Base-by-base conservation (phyloP, 2,888 invertebrate species). In the Ecliptopera silaceata region DNA sequence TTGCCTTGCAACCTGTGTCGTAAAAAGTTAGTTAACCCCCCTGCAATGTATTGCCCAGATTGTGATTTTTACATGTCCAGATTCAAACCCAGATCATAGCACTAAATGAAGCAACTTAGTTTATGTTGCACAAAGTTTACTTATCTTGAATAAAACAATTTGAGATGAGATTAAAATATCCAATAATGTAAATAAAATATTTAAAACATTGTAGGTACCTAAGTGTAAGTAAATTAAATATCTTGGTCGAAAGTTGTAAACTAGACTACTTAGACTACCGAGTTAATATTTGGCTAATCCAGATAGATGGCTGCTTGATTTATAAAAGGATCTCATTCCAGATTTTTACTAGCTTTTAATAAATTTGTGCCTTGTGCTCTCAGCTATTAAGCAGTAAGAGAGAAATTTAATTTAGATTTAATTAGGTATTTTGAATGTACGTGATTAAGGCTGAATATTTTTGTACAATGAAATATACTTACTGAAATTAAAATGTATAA, bases 61-160 rank as follows among this genome's bases (percentile, higher is more conserved):
- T 98, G 98, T 86, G 97, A 97, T 79, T 97, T 96, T 88, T 98
- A 98, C 78, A 95, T 98, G 95, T 96, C 96, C 62, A 92, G 95
- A 74, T 96, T 96, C 82, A 94, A 95, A 75, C 95, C 95, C 39
- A 92, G 93, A 68, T 92, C 92, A 72, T 93, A 89, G 84, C 74
- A 71, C 63, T 64, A 59, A 55, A 31, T 59, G 38, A 29, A 3
- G 46, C 53, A 50, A 43, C 58, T 47, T 10, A 20, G 10, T 29
- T 51, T 38, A 26, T 32, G 42, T 43, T 51, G 51, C 56, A 43
- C 15, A 46, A 36, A 32, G 26, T 11, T 12, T 45, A 38, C n/a
- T 11, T 44, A 26, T 42, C 12, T 39, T n/a, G 11, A 12, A 42
- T 15, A 36, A 51, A 8, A 29, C 11, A 38, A 49, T 6, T 29